Percentiles rank a stretch among this genome's conserved stretches.
phyloP scores from a whole-genome alignment of 92 coral and sea anemone genomes.

The Palythoa caribaeorum region DNA sequence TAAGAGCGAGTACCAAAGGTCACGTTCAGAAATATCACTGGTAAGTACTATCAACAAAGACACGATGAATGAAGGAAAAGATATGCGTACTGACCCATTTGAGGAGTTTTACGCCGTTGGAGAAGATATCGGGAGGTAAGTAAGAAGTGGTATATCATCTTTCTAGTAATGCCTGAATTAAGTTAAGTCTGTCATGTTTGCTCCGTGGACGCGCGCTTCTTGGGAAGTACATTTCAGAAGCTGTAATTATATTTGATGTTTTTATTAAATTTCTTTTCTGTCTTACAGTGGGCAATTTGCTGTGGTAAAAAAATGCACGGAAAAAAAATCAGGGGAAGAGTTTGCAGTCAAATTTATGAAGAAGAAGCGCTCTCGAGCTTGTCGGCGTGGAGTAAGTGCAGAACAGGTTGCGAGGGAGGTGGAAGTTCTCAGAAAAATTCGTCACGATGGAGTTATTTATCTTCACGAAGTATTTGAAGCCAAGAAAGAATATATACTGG shows the following conservation, averaged over 20 bases:
- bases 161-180: neutral
- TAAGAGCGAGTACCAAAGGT: conserved; percentile 12
- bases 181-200: neutral
- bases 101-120: conserved; percentile 78
- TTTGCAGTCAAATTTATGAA: conserved; percentile 93
- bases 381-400: conserved; percentile 77
- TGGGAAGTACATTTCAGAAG: neutral
- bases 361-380: conserved; percentile 79
- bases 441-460: conserved; percentile 87
- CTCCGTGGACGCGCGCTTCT: neutral
- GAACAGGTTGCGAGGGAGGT: conserved; percentile 88
- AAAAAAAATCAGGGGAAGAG: conserved; percentile 80
- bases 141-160: neutral
- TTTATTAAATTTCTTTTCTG: neutral
- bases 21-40: conserved; percentile 15
- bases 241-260: neutral
- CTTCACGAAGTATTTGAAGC: conserved; percentile 95
- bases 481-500: conserved; percentile 74
- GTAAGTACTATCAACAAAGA: neutral
- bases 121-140: conserved; percentile 93
- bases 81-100: conserved; percentile 65
- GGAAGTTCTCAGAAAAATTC: conserved; percentile 74
- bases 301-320: conserved; percentile 85
- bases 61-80: conserved; percentile 67
- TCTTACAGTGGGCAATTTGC: conserved; percentile 91